Percentiles rank a stretch among this genome's conserved stretches.
Evolutionary conservation across 2,888 invertebrate species (phyloP).

Genomic region (Sialis fuliginosa): DNA sequence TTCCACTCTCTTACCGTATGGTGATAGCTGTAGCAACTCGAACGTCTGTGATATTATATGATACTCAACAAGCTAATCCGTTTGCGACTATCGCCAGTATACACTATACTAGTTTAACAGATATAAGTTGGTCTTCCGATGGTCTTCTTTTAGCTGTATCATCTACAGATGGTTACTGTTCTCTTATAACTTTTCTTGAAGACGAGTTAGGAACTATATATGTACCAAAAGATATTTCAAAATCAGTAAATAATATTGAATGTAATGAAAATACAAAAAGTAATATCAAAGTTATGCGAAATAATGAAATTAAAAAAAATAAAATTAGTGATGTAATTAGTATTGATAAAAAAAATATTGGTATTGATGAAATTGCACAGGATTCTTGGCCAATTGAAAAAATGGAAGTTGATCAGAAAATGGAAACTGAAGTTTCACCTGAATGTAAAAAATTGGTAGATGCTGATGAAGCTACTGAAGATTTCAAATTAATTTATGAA

Average conservation of each 20-base stretch:
- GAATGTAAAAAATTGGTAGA: background rate
- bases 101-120: slow-evolving; percentile 78
- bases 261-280: background rate
- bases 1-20: slow-evolving; percentile 57
- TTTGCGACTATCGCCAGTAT: slow-evolving; percentile 68
- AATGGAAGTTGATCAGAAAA: background rate
- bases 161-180: slow-evolving; percentile 82
- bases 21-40: slow-evolving; percentile 85
- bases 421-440: too few relatives aligned
- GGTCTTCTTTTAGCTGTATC: slow-evolving; percentile 58
- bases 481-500: slow-evolving; percentile 16
- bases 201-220: slow-evolving; percentile 51
- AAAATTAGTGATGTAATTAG: background rate
- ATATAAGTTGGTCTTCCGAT: slow-evolving; percentile 74
- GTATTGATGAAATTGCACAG: slow-evolving; percentile 14
- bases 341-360: too few relatives aligned
- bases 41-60: slow-evolving; percentile 69
- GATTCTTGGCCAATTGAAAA: slow-evolving; percentile 14
- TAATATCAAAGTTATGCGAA: slow-evolving; percentile 4
- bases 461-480: slow-evolving; percentile 14
- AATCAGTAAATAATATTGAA: background rate
- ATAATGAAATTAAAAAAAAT: slow-evolving; percentile 2
- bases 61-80: slow-evolving; percentile 68
- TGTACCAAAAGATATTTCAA: slow-evolving; percentile 11
- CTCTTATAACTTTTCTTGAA: slow-evolving; percentile 57